Percentiles rank a stretch among this genome's conserved stretches.
phyloP scores from a whole-genome alignment of 2,888 invertebrate species.

The Microctonus brassicae region DNA sequence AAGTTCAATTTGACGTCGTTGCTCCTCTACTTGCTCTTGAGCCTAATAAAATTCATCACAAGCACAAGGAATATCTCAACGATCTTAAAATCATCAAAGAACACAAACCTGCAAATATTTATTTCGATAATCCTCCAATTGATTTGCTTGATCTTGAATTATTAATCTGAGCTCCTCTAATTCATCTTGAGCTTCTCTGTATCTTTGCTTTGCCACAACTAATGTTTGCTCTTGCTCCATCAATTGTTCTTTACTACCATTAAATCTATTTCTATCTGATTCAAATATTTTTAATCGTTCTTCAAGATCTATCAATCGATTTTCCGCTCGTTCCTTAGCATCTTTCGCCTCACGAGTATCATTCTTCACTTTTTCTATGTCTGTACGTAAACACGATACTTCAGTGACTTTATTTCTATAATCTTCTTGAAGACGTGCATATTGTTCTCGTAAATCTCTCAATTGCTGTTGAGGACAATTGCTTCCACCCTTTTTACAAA shows the following conservation, averaged over 20 bases:
- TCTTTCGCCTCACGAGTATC: slow-evolving; percentile 67
- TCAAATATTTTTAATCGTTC: slow-evolving; percentile 70
- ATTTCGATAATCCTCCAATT: slow-evolving; percentile 79
- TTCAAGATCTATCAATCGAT: slow-evolving; percentile 74
- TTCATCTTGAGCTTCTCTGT: slow-evolving; percentile 75
- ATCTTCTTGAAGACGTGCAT: slow-evolving; percentile 76
- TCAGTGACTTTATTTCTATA: slow-evolving; percentile 79
- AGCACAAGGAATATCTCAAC: neutral
- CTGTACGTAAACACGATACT: slow-evolving; percentile 73
- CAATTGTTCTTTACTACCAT: slow-evolving; percentile 75
- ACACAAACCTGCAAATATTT: slow-evolving; percentile 69
- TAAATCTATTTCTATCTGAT: slow-evolving; percentile 64
- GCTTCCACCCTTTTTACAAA: slow-evolving; percentile 51
- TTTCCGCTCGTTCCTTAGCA: slow-evolving; percentile 73
- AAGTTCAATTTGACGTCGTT: slow-evolving; percentile 77
- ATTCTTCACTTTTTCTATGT: slow-evolving; percentile 71
- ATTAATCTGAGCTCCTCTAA: slow-evolving; percentile 73
- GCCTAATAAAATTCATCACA: slow-evolving; percentile 69
- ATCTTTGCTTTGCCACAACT: slow-evolving; percentile 72
- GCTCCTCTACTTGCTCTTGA: slow-evolving; percentile 80
- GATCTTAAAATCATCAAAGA: neutral
- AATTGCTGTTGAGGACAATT: slow-evolving; percentile 72
- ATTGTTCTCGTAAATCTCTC: slow-evolving; percentile 74
- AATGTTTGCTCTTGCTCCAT: slow-evolving; percentile 75
- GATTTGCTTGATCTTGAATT: slow-evolving; percentile 77